Percentiles rank a stretch among this genome's conserved stretches.
Evolutionary conservation across 2,888 invertebrate genomes (phyloP).

Genomic region (Cosmia pyralina): DNA sequence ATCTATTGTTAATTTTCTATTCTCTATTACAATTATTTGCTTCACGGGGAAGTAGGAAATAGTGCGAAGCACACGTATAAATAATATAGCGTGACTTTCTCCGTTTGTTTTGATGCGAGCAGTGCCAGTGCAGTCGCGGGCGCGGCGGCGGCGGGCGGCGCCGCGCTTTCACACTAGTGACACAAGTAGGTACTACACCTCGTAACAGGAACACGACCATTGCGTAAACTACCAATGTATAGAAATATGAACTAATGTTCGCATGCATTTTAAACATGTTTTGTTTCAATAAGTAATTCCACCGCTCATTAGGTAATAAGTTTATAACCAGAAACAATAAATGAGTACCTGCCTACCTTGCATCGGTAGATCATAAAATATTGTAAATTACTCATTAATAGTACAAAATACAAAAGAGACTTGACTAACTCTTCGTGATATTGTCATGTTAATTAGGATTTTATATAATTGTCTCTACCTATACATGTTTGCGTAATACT

Average conservation of each 20-base stretch:
- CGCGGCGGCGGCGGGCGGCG: constrained; percentile 38
- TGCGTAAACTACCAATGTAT: constrained; percentile 51
- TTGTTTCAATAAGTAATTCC: constrained; percentile 54
- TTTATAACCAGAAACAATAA: constrained; percentile 52
- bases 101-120: constrained; percentile 83
- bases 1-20: constrained; percentile 67
- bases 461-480: constrained; percentile 26
- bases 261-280: constrained; percentile 52
- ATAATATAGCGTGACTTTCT: constrained; percentile 83
- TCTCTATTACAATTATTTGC: constrained; percentile 71
- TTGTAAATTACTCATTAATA: constrained; percentile 39
- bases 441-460: constrained; percentile 40
- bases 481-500: constrained; percentile 11
- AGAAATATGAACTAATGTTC: constrained; percentile 54
- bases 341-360: constrained; percentile 15
- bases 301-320: constrained; percentile 45
- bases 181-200: constrained; percentile 37
- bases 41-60: constrained; percentile 81
- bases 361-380: constrained; percentile 46
- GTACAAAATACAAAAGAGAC: constrained; percentile 26
- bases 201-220: constrained; percentile 62
- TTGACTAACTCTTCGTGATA: constrained; percentile 21
- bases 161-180: constrained; percentile 35
- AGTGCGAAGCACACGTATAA: constrained; percentile 77
- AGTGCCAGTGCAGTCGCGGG: constrained; percentile 59